Base-by-base conservation (phyloP, 2,797 vertebrate genomes). In the Silurus aristotelis region DNA sequence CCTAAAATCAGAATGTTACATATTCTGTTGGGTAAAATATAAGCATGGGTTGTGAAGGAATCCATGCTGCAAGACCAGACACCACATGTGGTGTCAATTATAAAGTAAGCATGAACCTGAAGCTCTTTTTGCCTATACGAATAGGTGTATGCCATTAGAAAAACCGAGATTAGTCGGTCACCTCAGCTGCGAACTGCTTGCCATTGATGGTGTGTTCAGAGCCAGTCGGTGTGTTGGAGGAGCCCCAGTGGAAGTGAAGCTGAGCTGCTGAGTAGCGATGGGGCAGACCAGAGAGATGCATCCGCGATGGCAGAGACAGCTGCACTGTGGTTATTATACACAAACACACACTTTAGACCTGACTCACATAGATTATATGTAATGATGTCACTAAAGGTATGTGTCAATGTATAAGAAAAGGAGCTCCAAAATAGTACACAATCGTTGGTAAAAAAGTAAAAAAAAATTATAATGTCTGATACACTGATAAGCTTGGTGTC, bases 161-260 rank as follows among this genome's bases (percentile, higher is more conserved):
- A 14, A 7, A 46, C 22, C 9, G 9, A 52, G 7, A 46, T 5
- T 64, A 25, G 48, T 43, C 31, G 43, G 92, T 95, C 93, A 99
- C 98, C 96, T 99, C 98, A 2, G 97, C 97, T 9, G 97, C 94
- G 63, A 96, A 97, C 89, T 96, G 96, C 84, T 93, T 96, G 72
- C 96, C 96, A 0, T 95, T 91, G 46, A 99, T 70, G 0, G 91
- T 96, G 91, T 99, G 98, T 70, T 99, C 98, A 0, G 98, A 99
- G 80, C 98, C 98, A 0, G 90, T 83, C 0, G 94, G 95, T 79
- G 86, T 92, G n/a, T 87, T 90, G 12, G 85, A 82, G 84, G 96
- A 96, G 22, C 98, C 98, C 98, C 98, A 99, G 93, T 99, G 98
- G 17, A 99, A 93, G 87, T 99, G 98, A 31, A 99, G 96, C 15